A percentile compares a stretch with the other conserved stretches of the same genome.
phyloP scores from a whole-genome alignment of 2,888 invertebrate species.

The Alsophila aescularia region DNA sequence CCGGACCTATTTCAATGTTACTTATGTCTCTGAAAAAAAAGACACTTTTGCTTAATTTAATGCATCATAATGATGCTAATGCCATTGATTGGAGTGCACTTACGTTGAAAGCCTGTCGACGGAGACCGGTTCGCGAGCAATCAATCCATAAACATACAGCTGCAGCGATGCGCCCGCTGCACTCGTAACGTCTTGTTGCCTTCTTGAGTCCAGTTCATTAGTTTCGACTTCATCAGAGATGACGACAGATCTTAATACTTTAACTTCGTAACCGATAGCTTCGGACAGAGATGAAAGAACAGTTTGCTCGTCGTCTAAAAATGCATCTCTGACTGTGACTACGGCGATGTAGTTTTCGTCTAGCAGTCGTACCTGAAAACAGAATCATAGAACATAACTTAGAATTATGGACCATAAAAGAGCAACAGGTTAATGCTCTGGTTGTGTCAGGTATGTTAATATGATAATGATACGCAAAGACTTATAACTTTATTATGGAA shows the following conservation, averaged over 20 bases:
- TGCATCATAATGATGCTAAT: conserved; percentile 1
- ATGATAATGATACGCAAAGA: conserved; percentile 19
- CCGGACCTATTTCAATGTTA: conserved; percentile 50
- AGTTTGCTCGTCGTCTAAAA: conserved; percentile 65
- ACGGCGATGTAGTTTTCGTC: conserved; percentile 69
- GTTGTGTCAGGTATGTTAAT: conserved; percentile 27
- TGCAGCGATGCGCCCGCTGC: conserved; percentile 56
- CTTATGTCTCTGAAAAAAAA: conserved; percentile 67
- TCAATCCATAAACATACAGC: conserved; percentile 69
- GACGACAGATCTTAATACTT: conserved; percentile 66
- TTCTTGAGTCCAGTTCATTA: conserved; percentile 42
- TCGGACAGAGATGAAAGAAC: conserved; percentile 59
- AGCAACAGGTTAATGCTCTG: conserved; percentile 40
- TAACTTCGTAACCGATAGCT: conserved; percentile 69
- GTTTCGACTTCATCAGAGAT: conserved; percentile 51
- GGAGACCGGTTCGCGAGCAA: conserved; percentile 60
- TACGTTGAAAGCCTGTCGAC: conserved; percentile 62
- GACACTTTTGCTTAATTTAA: conserved; percentile 16
- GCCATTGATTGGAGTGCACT: conserved; percentile 35
- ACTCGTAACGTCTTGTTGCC: conserved; percentile 40
- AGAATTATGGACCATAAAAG: conserved; percentile 19
- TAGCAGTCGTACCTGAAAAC: conserved; percentile 75
- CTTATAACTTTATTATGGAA: conserved; percentile 11
- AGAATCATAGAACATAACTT: conserved; percentile 28
- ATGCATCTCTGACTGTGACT: conserved; percentile 65